Conservation (phyloP, 2,888 invertebrate genomes). For the Nasonia oneida region DNA sequence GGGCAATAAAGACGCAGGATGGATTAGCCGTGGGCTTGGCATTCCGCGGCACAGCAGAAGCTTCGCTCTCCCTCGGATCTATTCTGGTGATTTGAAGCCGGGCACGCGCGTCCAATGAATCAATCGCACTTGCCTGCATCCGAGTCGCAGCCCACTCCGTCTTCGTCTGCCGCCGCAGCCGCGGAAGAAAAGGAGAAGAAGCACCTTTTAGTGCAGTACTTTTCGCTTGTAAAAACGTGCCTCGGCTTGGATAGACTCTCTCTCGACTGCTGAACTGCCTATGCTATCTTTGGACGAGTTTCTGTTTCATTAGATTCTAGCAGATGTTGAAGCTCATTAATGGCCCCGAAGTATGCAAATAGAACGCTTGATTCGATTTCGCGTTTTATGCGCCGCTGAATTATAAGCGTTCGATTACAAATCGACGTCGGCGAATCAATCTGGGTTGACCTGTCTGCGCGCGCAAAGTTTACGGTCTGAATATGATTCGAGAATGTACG, state of each 20-base stretch:
- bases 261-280: no score
- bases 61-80: conserved; percentile 70
- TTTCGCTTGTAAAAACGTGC: not conserved
- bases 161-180: conserved; percentile 58
- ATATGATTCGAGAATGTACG: conserved; percentile 1
- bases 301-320: not conserved
- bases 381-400: conserved; percentile 3
- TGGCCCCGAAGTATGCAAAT: not conserved
- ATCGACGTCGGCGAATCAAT: conserved; percentile 55
- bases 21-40: conserved; percentile 76
- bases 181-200: not conserved
- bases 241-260: not conserved
- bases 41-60: conserved; percentile 71
- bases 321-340: not conserved
- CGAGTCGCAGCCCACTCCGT: conserved; percentile 62
- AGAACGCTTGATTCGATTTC: not conserved
- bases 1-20: conserved; percentile 62
- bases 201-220: not conserved
- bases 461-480: conserved; percentile 37
- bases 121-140: conserved; percentile 73
- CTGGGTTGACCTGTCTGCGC: conserved; percentile 48
- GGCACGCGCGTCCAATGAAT: conserved; percentile 79
- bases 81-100: conserved; percentile 79
- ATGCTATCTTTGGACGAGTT: not conserved
- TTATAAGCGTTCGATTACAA: conserved; percentile 47